A percentile compares a stretch with the other conserved stretches of the same genome.
Conservation (phyloP, 2,888 invertebrate genomes). For the Archips xylosteana region DNA sequence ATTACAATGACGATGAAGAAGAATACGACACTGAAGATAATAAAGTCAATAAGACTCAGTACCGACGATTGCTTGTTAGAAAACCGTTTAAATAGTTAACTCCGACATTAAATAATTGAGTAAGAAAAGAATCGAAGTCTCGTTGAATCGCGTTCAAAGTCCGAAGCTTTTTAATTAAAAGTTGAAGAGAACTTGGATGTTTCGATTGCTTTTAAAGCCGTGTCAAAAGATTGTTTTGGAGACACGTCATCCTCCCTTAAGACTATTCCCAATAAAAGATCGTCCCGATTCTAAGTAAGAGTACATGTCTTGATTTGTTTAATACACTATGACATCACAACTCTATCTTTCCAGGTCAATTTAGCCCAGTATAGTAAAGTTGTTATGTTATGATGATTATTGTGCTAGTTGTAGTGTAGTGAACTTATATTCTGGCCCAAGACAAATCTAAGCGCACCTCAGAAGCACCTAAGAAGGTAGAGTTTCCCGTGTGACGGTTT, state of each 20-base stretch:
- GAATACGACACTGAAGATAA: too few relatives aligned
- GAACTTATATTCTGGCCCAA: too few relatives aligned
- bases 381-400: too few relatives aligned
- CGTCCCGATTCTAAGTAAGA: neutral
- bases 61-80: neutral
- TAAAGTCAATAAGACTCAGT: neutral
- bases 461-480: too few relatives aligned
- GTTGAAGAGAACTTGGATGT: constrained; percentile 24
- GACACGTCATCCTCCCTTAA: neutral
- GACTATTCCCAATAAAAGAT: neutral
- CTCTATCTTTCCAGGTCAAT: too few relatives aligned
- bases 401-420: too few relatives aligned
- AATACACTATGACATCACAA: neutral
- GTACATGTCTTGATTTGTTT: neutral
- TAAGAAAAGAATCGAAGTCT: constrained; percentile 24
- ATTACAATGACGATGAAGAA: too few relatives aligned
- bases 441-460: too few relatives aligned
- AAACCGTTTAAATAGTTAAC: constrained; percentile 22
- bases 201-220: constrained; percentile 31
- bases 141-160: constrained; percentile 14
- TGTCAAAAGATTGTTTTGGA: neutral
- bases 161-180: constrained; percentile 34
- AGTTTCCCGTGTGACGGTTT: too few relatives aligned
- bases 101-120: constrained; percentile 18
- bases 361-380: too few relatives aligned